Evolutionary conservation across 23 tunicate species (phyloP).

Genomic region (Ascidia mentula): DNA sequence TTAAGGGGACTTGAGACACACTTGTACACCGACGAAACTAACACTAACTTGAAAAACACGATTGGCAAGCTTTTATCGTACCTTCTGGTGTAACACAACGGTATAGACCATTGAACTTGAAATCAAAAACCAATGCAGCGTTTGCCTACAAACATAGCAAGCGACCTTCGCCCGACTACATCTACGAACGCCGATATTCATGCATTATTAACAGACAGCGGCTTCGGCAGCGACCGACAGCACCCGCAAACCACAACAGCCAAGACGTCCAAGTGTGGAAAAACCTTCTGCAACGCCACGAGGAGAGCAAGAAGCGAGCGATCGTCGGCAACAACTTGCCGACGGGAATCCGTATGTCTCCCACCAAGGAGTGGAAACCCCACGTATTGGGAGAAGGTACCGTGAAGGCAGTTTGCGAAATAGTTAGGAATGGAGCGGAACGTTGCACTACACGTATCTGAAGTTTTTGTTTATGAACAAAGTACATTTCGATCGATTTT

Average conservation of each 20-base stretch:
- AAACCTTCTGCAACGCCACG: slow-evolving; percentile 30
- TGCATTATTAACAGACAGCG: slow-evolving; percentile 23
- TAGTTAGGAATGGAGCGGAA: background rate
- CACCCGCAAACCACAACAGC: background rate
- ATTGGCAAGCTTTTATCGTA: too few relatives aligned
- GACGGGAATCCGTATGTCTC: slow-evolving; percentile 73
- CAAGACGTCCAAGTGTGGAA: slow-evolving; percentile 34
- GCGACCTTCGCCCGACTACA: too few relatives aligned
- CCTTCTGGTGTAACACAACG: too few relatives aligned
- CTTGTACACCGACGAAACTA: too few relatives aligned
- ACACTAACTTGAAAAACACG: too few relatives aligned
- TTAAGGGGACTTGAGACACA: too few relatives aligned
- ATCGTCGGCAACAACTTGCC: slow-evolving; percentile 7
- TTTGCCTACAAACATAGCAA: too few relatives aligned
- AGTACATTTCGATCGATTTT: too few relatives aligned
- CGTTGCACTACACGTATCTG: slow-evolving; percentile 1
- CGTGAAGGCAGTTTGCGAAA: too few relatives aligned
- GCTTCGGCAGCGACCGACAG: slow-evolving; percentile 24
- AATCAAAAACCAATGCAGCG: too few relatives aligned
- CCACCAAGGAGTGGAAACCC: slow-evolving; percentile 89
- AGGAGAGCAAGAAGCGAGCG: slow-evolving; percentile 11
- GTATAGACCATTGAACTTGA: too few relatives aligned
- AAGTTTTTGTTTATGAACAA: too few relatives aligned
- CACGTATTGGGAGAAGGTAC: slow-evolving; percentile 14
- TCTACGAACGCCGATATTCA: background rate